These are phyloP conservation scores for Craseonycteris thonglongyai DNA, from an alignment of 2,113 vertebrate genomes.

Conservation along the genomic window DNA sequence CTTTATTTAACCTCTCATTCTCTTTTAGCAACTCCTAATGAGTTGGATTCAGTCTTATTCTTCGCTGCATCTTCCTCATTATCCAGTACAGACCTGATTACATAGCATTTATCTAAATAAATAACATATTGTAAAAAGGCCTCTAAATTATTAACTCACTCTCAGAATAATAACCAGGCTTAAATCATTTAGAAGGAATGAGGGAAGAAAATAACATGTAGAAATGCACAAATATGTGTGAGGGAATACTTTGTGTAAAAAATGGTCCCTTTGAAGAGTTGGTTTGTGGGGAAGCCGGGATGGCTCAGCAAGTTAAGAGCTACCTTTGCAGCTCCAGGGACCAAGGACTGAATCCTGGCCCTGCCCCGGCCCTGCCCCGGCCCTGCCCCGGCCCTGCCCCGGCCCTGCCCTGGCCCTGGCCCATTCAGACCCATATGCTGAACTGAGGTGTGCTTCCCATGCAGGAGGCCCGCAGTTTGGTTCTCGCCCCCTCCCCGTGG, in stretches of 20 bases:
- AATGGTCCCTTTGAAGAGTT: neutral
- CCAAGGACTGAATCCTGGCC: no score
- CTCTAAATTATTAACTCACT: conserved; percentile 20
- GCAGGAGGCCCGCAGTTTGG: no score
- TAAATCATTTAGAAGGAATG: neutral
- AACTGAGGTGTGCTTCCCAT: no score
- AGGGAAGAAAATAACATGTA: neutral
- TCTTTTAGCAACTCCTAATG: neutral
- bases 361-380: no score
- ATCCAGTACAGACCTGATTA: neutral
- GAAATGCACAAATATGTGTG: neutral
- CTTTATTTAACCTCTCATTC: neutral
- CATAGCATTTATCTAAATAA: neutral
- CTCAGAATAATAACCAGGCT: neutral
- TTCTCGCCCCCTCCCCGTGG: no score
- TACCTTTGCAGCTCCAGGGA: no score
- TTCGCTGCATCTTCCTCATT: neutral
- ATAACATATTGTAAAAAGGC: neutral
- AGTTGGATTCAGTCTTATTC: neutral
- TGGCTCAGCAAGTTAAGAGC: no score
- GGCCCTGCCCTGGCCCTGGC: no score
- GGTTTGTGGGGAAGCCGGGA: no score
- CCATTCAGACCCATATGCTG: no score
- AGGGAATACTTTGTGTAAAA: neutral
- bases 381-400: no score